Conservation (phyloP, 37 sponge, comb jelly and placozoan genomes). For the Petrosia ficiformis region DNA sequence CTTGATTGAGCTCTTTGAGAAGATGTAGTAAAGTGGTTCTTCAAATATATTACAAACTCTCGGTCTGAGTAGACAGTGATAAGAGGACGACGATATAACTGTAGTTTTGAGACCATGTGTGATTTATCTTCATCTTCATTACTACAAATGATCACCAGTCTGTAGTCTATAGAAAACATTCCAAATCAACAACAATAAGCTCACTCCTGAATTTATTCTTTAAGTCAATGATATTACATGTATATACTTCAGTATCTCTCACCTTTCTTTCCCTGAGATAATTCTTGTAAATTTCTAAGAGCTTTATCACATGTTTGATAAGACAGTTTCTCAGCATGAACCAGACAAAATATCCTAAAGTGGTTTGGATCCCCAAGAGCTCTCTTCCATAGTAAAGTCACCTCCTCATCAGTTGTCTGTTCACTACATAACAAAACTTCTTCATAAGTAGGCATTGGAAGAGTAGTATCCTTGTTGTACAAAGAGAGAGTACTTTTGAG, state of each 20-base stretch:
- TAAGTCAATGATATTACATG: neutral
- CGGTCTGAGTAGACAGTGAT: neutral
- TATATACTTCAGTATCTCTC: too few relatives aligned
- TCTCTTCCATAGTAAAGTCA: conserved; percentile 49
- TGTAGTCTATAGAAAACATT: conserved; percentile 28
- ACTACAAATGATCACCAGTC: conserved; percentile 51
- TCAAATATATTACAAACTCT: conserved; percentile 15
- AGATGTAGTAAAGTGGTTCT: neutral
- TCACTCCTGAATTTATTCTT: neutral
- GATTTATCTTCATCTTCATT: conserved; percentile 37
- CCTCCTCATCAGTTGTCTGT: conserved; percentile 63
- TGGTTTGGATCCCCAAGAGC: conserved; percentile 53
- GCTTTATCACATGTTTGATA: conserved; percentile 41
- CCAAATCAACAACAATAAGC: neutral
- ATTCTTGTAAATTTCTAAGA: conserved; percentile 6
- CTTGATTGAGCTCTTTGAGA: neutral
- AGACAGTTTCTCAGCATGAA: conserved; percentile 55
- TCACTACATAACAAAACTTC: conserved; percentile 52
- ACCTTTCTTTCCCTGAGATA: conserved; percentile 44
- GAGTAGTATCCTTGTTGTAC: conserved; percentile 32
- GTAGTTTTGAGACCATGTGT: conserved; percentile 45
- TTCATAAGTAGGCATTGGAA: conserved; percentile 56
- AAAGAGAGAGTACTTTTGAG: conserved; percentile 36
- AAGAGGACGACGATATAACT: conserved; percentile 1
- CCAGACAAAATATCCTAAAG: conserved; percentile 59